Evolutionary conservation across 1,140 invertebrate species (phyloP).

Genomic region (Drosophila watanabei): DNA sequence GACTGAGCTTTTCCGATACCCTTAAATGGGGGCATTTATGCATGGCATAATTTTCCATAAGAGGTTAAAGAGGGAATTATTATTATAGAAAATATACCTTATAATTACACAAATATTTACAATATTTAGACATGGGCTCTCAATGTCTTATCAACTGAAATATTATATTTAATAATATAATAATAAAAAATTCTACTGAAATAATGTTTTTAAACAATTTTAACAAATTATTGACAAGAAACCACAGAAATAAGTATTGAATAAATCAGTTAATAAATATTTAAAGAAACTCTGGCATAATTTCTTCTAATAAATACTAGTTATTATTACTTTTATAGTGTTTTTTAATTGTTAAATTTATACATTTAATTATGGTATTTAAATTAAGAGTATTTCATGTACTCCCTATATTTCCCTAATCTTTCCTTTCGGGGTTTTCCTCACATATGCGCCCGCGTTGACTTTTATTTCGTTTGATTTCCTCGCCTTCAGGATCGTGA

Average conservation of each 20-base stretch:
- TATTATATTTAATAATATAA: too few relatives aligned
- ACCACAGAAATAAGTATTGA: not conserved
- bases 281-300: not conserved
- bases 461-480: constrained; percentile 54
- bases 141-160: too few relatives aligned
- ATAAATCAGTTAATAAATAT: not conserved
- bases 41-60: not conserved
- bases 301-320: not conserved
- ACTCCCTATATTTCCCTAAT: not conserved
- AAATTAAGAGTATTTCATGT: constrained; percentile 6
- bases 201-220: too few relatives aligned
- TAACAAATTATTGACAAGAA: not conserved
- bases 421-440: constrained; percentile 10
- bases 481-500: too few relatives aligned
- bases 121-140: too few relatives aligned
- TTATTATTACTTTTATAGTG: too few relatives aligned
- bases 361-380: not conserved
- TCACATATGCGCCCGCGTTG: constrained; percentile 24
- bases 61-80: not conserved
- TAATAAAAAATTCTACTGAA: too few relatives aligned
- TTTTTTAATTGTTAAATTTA: too few relatives aligned
- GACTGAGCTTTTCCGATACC: constrained; percentile 29
- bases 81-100: not conserved
- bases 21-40: constrained; percentile 20
- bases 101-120: too few relatives aligned